Base-by-base conservation (phyloP, 2,888 invertebrate species). In the Allacma fusca region DNA sequence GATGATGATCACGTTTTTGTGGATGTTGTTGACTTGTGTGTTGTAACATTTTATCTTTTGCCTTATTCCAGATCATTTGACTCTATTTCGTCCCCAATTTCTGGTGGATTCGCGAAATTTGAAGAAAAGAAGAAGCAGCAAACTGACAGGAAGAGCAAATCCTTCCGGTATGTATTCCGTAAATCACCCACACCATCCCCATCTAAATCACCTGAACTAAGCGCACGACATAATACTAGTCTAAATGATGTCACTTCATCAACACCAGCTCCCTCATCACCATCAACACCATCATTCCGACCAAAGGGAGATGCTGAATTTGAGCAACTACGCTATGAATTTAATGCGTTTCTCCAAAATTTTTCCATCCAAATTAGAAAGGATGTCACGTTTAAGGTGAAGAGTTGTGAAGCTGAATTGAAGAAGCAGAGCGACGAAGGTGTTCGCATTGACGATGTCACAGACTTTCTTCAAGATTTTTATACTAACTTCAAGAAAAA, bases 391-490 rank as follows among this genome's bases (percentile, higher is more conserved):
- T 90, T 90, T 83, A 92, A 91, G 84, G 91, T 92, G 16, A 90
- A 91, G 85, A 87, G 88, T n/a, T 91, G 92, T 85, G 90, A 91
- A 74, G 88, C 88, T 81, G 91, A 91, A 85, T 90, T 92, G 64
- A 87, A 91, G 44, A 90, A 89, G 83, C 90, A 89, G 83, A 89
- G 90, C 79, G 86, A 88, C 0, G 89, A 91, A 86, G 88, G 23
- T 40, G 73, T 70, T 1, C 79, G 89, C 13, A 91, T 95, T 1
- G 96, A 96, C 78, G 95, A 97, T 81, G 87, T 97, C 43, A 95
- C 97, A 0, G 96, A 97, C 85, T 88, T 93, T 67, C 93, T 96
- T 40, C 97, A 98, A 87, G 93, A 94, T 85, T 95, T 94, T 86
- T 99, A 98, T 87, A 93, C 92, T 87, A 90, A 90, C 72, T 86